Evolutionary conservation across 2,888 invertebrate genomes (phyloP).

Genomic region (Torymus texanus): DNA sequence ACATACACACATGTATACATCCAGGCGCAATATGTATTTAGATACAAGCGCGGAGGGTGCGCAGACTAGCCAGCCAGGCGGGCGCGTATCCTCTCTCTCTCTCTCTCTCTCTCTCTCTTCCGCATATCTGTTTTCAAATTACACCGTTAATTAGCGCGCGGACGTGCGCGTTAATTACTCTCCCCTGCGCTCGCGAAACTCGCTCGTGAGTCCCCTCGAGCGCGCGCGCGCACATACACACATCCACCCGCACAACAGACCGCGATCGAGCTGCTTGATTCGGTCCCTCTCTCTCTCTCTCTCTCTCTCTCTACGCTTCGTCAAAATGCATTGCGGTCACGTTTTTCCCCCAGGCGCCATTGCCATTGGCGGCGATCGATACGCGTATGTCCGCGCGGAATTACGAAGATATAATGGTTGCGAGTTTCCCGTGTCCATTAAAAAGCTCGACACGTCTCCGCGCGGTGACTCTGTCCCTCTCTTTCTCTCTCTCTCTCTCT

Average conservation of each 20-base stretch:
- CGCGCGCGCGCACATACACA: background rate
- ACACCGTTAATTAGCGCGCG: conserved; percentile 59
- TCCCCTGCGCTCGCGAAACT: conserved; percentile 28
- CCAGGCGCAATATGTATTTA: no score
- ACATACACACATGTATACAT: no score
- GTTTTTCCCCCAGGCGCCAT: conserved; percentile 61
- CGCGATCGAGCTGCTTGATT: background rate
- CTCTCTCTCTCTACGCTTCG: conserved; percentile 23
- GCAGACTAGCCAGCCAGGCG: no score
- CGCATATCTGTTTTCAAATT: conserved; percentile 57
- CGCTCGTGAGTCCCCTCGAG: background rate
- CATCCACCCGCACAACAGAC: background rate
- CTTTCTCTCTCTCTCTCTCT: no score
- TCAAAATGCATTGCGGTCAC: conserved; percentile 62
- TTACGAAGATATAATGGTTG: conserved; percentile 60
- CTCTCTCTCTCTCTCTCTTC: conserved; percentile 19
- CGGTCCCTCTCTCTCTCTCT: background rate
- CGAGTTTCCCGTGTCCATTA: conserved; percentile 50
- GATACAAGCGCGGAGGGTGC: no score
- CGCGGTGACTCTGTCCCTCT: no score
- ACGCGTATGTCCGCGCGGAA: conserved; percentile 58
- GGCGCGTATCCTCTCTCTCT: background rate
- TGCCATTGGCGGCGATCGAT: conserved; percentile 59
- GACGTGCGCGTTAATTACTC: conserved; percentile 61
- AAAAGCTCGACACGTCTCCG: conserved; percentile 55